Evolutionary conservation across 2,797 vertebrate species (phyloP).

Genomic region (Passerculus sandwichensis): DNA sequence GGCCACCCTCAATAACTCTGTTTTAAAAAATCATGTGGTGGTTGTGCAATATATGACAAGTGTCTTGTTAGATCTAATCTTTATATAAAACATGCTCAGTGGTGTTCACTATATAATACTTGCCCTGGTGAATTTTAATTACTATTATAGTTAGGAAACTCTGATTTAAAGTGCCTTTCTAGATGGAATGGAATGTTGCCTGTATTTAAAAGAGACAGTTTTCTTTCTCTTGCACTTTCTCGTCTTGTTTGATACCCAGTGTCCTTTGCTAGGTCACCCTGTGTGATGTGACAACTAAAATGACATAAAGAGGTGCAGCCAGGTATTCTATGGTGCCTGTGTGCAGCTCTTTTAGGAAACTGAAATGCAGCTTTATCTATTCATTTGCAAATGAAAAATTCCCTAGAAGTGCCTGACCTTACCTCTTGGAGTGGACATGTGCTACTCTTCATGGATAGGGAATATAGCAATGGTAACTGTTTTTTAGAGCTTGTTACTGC

Average conservation of each 20-base stretch:
- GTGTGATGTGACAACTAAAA: background rate
- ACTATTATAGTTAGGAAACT: background rate
- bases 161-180: background rate
- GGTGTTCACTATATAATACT: background rate
- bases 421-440: background rate
- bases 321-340: background rate
- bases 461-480: background rate
- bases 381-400: background rate
- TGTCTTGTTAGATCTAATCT: conserved; percentile 39
- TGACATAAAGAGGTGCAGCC: background rate
- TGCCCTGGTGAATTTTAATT: conserved; percentile 29
- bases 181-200: background rate
- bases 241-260: background rate
- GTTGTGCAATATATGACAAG: conserved; percentile 40
- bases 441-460: background rate
- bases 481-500: background rate
- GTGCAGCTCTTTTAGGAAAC: background rate
- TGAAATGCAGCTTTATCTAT: background rate
- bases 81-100: conserved; percentile 33
- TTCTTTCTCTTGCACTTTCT: background rate
- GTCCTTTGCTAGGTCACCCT: background rate
- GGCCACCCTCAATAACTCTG: conserved; percentile 43
- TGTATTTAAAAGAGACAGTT: background rate
- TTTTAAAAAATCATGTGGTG: conserved; percentile 40
- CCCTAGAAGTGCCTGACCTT: background rate